A percentile compares a stretch with the other conserved stretches of the same genome.
phyloP scores from a whole-genome alignment of 2,113 vertebrate genomes.

The Sitta europaea region DNA sequence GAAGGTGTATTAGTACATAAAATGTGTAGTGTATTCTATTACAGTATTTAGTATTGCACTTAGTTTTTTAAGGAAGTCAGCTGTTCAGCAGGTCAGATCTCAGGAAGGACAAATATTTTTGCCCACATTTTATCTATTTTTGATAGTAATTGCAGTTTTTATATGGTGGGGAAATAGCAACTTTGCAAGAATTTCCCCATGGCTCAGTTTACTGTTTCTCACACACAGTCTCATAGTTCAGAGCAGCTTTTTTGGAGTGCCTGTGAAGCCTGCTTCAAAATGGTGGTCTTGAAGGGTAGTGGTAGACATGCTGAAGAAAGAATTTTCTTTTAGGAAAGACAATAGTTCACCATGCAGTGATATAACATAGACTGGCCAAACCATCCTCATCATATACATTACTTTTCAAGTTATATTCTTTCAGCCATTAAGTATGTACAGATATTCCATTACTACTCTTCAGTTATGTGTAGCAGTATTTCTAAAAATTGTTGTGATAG shows the following conservation, averaged over 20 bases:
- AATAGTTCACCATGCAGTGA: neutral
- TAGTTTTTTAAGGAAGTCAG: neutral
- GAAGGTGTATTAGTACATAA: neutral
- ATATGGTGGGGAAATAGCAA: neutral
- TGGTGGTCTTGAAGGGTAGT: neutral
- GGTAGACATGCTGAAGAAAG: neutral
- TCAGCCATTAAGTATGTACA: neutral
- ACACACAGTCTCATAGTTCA: neutral
- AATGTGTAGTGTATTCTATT: slow-evolving; percentile 14
- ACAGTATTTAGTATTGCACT: neutral
- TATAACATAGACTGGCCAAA: neutral
- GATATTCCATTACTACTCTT: neutral
- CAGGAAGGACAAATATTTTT: slow-evolving; percentile 26
- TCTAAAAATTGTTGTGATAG: neutral
- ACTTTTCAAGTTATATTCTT: neutral
- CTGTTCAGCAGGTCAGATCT: slow-evolving; percentile 16
- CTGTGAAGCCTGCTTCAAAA: neutral
- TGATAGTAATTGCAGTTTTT: neutral
- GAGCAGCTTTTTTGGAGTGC: neutral
- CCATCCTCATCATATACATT: neutral
- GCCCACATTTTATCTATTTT: slow-evolving; percentile 6
- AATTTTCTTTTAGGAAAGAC: neutral
- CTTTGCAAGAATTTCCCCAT: neutral
- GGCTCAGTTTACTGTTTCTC: neutral
- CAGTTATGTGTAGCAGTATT: neutral